Conservation (phyloP, 2,888 invertebrate genomes). For the Platypus cylindrus region DNA sequence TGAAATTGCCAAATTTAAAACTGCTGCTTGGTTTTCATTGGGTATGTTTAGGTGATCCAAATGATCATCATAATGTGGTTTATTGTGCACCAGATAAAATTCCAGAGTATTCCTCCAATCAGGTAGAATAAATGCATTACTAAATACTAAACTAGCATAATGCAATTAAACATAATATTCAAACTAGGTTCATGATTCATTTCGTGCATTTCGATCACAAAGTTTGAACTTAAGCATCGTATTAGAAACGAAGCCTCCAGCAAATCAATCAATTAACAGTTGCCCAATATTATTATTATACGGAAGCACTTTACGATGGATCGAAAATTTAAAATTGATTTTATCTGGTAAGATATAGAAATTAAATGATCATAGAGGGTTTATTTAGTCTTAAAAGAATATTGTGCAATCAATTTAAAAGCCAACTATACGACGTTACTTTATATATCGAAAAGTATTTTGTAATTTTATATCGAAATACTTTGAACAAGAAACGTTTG, state of each 20-base stretch:
- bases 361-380: too few relatives aligned
- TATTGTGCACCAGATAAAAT: conserved; percentile 93
- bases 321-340: conserved; percentile 87
- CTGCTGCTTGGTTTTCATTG: conserved; percentile 75
- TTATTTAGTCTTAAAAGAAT: too few relatives aligned
- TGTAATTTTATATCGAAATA: too few relatives aligned
- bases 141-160: neutral
- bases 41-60: conserved; percentile 84
- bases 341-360: conserved; percentile 45
- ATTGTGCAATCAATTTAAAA: too few relatives aligned
- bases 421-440: too few relatives aligned
- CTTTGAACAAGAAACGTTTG: too few relatives aligned
- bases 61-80: conserved; percentile 91
- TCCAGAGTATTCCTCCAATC: conserved; percentile 93
- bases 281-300: conserved; percentile 67
- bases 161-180: neutral
- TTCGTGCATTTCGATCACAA: conserved; percentile 84
- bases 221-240: conserved; percentile 67
- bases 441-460: too few relatives aligned
- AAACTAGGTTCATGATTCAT: conserved; percentile 78
- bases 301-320: conserved; percentile 90
- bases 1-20: conserved; percentile 82
- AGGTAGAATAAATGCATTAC: too few relatives aligned
- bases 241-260: conserved; percentile 57
- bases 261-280: conserved; percentile 35